Conservation (phyloP, 2,113 vertebrate genomes). For the Forbesichthys papilliferus region DNA sequence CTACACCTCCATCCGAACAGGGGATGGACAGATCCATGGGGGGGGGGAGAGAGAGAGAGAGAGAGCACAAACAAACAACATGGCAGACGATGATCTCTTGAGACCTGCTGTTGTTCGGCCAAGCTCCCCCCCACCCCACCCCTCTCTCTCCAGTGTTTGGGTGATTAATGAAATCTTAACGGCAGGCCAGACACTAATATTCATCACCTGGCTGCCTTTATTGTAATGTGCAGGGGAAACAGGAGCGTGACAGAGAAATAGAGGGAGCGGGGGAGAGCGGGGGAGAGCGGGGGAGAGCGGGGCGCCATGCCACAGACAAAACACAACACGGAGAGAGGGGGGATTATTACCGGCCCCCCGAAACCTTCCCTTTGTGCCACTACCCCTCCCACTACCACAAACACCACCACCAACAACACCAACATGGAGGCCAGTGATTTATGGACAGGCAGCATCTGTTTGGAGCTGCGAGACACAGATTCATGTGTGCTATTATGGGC, state of each 20-base stretch:
- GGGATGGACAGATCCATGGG: constrained; percentile 29
- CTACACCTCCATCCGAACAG: constrained; percentile 13
- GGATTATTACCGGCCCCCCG: constrained; percentile 72
- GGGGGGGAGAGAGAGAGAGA: constrained; percentile 19
- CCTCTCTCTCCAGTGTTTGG: constrained; percentile 64
- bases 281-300: constrained; percentile 55
- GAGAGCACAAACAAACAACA: constrained; percentile 2
- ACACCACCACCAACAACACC: background rate
- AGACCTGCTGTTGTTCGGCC: constrained; percentile 68
- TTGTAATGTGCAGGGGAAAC: constrained; percentile 75
- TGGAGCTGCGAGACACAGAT: constrained; percentile 74
- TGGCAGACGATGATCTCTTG: background rate
- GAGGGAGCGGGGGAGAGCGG: too few relatives aligned
- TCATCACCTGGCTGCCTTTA: constrained; percentile 77
- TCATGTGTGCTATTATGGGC: constrained; percentile 78
- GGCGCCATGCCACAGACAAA: constrained; percentile 71
- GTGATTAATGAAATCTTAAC: constrained; percentile 79
- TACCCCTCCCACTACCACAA: constrained; percentile 32
- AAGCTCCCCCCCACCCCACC: constrained; percentile 51
- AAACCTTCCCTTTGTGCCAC: constrained; percentile 70
- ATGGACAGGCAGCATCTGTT: constrained; percentile 78
- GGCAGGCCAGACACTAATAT: constrained; percentile 78
- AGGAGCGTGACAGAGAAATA: constrained; percentile 70
- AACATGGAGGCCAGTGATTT: constrained; percentile 77
- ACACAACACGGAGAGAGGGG: constrained; percentile 70